These are phyloP conservation scores for Lysiphlebus fabarum DNA, from an alignment of 1,140 invertebrate species.

Conservation along the genomic window DNA sequence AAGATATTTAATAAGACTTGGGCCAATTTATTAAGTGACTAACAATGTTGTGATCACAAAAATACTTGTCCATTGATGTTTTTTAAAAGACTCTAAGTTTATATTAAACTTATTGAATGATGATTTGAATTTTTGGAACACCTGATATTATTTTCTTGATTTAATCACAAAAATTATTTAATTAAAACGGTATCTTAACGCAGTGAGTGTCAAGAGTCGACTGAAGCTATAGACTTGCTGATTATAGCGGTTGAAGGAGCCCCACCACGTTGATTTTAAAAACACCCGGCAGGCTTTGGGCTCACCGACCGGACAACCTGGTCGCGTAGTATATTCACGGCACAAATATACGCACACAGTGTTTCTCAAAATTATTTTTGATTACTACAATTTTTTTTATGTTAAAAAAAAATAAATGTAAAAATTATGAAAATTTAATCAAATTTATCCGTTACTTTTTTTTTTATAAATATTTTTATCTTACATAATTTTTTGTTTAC, in stretches of 20 bases:
- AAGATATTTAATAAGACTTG: too few relatives aligned
- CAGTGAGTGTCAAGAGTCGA: slow-evolving; percentile 50
- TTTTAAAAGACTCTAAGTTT: too few relatives aligned
- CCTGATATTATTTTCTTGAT: too few relatives aligned
- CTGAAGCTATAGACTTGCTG: slow-evolving; percentile 42
- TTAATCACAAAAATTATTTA: slow-evolving; percentile 1
- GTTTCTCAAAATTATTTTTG: slow-evolving; percentile 41
- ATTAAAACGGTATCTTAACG: slow-evolving; percentile 29
- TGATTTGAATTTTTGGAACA: too few relatives aligned
- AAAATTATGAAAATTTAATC: too few relatives aligned
- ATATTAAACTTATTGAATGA: too few relatives aligned
- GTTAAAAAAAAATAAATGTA: background rate
- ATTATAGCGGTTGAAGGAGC: slow-evolving; percentile 45
- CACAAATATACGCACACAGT: slow-evolving; percentile 49
- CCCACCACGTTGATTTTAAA: slow-evolving; percentile 49
- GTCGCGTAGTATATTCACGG: slow-evolving; percentile 44
- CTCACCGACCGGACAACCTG: slow-evolving; percentile 40
- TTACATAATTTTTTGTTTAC: too few relatives aligned
- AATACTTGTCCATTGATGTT: too few relatives aligned
- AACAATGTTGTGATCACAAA: too few relatives aligned
- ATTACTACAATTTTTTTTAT: background rate
- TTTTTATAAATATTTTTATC: too few relatives aligned
- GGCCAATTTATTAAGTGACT: too few relatives aligned
- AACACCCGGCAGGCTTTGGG: slow-evolving; percentile 42
- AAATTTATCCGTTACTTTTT: too few relatives aligned